phyloP scores from a whole-genome alignment of 2,113 vertebrate species.

The Hemicordylus capensis region DNA sequence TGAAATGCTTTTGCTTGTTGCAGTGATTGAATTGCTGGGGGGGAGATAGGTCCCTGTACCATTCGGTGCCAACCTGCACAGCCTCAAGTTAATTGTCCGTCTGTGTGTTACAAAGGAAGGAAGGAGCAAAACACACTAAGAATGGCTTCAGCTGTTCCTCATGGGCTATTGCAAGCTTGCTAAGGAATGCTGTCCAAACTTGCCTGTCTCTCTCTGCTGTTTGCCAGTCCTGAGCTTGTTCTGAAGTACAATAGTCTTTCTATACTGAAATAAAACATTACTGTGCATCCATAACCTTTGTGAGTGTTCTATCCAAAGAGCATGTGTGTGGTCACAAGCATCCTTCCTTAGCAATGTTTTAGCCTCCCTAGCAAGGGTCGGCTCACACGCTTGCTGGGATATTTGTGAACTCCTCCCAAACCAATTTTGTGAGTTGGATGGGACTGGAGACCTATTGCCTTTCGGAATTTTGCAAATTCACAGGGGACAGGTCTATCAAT shows the following conservation, averaged over 20 bases:
- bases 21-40: background rate
- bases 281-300: slow-evolving; percentile 1
- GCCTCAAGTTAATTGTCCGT: background rate
- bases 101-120: background rate
- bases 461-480: too few species aligned
- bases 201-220: background rate
- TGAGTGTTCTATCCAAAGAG: background rate
- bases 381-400: too few species aligned
- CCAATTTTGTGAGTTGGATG: background rate
- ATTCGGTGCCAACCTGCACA: background rate
- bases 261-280: background rate
- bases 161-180: background rate
- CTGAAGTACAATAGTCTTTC: background rate
- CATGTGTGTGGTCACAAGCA: background rate
- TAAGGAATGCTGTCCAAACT: background rate
- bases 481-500: too few species aligned
- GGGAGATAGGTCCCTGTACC: too few species aligned
- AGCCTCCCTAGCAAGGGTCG: background rate
- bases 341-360: background rate
- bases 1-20: background rate
- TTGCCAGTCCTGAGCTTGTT: background rate
- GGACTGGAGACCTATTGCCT: background rate
- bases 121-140: background rate
- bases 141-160: background rate
- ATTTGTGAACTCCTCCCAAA: background rate